phyloP scores from a whole-genome alignment of 2,113 vertebrate genomes.

The Rhombomys opimus region DNA sequence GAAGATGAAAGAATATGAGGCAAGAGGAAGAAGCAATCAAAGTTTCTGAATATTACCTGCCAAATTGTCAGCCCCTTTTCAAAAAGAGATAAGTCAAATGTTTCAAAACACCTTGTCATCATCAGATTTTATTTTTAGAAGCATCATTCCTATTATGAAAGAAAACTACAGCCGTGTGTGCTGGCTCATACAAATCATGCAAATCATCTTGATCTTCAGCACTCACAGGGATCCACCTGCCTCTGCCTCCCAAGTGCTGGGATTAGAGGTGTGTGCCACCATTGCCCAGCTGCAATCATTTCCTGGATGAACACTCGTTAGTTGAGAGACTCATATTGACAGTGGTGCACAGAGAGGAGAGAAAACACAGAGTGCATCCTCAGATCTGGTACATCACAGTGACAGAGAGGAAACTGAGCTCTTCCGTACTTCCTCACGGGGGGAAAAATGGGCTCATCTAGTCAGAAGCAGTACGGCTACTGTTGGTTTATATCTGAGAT shows the following conservation, averaged over 20 bases:
- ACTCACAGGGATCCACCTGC: not conserved
- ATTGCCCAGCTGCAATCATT: not conserved
- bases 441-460: not conserved
- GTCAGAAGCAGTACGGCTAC: not conserved
- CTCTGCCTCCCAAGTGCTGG: not conserved
- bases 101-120: not conserved
- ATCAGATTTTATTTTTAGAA: not conserved
- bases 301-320: not conserved
- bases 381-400: not conserved
- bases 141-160: not conserved
- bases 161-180: not conserved
- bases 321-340: not conserved
- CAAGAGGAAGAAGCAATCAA: not conserved
- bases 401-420: not conserved
- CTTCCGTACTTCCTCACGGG: rapidly evolving
- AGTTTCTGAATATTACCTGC: not conserved
- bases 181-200: too few relatives aligned
- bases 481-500: not conserved
- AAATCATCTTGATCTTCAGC: too few relatives aligned
- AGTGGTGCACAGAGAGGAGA: not conserved
- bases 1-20: not conserved
- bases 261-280: not conserved
- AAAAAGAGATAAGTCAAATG: not conserved
- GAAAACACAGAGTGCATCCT: not conserved
- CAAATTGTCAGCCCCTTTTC: not conserved